These are phyloP conservation scores for Ara ararauna DNA, from an alignment of 2,797 vertebrate species.

Conservation along the genomic window DNA sequence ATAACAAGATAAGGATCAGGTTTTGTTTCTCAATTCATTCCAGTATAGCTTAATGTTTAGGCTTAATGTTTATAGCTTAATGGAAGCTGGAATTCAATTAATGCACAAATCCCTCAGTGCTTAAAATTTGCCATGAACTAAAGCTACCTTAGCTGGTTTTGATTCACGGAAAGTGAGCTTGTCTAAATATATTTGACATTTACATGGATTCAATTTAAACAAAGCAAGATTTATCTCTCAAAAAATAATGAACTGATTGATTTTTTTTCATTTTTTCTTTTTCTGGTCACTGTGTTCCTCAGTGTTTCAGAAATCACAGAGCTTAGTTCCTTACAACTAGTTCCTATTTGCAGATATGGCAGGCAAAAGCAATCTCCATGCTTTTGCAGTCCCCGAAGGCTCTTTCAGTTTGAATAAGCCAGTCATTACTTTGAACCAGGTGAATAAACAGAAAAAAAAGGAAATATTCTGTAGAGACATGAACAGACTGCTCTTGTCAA, in stretches of 20 bases:
- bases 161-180: not conserved
- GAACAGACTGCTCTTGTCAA: constrained; percentile 31
- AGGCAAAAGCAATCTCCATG: constrained; percentile 2
- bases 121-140: not conserved
- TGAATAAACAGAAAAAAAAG: constrained; percentile 37
- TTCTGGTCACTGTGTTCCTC: not conserved
- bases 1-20: not conserved
- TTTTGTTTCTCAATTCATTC: constrained; percentile 1
- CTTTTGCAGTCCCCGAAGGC: not conserved
- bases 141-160: constrained; percentile 17
- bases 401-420: constrained; percentile 2
- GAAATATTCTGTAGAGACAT: not conserved
- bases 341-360: not conserved
- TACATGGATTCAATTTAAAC: constrained; percentile 45
- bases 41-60: not conserved
- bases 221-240: constrained; percentile 22
- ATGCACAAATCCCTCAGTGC: not conserved
- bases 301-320: not conserved
- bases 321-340: not conserved
- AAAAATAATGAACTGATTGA: constrained; percentile 33
- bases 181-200: constrained; percentile 25
- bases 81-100: constrained; percentile 38
- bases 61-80: not conserved
- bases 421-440: constrained; percentile 31
- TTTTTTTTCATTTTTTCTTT: not conserved